Percentiles rank a stretch among this genome's conserved stretches.
Conservation (phyloP, 2,888 invertebrate species). For the Unio pictorum region DNA sequence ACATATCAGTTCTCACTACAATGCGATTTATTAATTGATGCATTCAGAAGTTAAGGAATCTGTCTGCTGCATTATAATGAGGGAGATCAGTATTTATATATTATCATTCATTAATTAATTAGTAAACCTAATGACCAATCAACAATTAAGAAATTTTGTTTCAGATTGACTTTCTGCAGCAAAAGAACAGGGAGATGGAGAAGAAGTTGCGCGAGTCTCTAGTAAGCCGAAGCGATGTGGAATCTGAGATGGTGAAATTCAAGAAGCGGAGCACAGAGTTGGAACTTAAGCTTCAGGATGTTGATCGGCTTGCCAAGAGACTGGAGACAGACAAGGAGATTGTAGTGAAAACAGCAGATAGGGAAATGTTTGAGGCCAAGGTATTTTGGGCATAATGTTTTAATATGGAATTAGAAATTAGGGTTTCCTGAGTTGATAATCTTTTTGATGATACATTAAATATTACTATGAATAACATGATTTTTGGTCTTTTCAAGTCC, state of each 20-base stretch:
- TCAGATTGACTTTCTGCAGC: constrained; percentile 70
- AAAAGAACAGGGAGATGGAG: constrained; percentile 68
- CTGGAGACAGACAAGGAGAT: constrained; percentile 65
- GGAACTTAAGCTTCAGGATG: constrained; percentile 60
- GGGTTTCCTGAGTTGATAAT: background rate
- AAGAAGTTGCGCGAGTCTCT: constrained; percentile 56
- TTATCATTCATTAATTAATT: background rate
- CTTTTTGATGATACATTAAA: no score
- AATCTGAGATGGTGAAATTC: constrained; percentile 41
- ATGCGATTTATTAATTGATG: no score
- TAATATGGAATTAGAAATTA: background rate
- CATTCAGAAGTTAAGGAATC: no score
- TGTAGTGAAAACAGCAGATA: constrained; percentile 63
- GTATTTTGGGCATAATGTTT: constrained; percentile 13
- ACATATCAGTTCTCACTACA: no score
- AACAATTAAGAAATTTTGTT: constrained; percentile 6
- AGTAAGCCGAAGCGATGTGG: constrained; percentile 37
- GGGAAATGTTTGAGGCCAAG: constrained; percentile 67
- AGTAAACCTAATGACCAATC: background rate
- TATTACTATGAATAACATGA: no score
- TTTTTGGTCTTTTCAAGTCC: no score
- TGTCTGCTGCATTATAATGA: no score
- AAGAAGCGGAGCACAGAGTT: constrained; percentile 53
- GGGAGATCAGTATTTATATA: no score
- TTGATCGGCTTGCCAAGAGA: constrained; percentile 62